These are phyloP conservation scores for Argopecten irradians DNA, from an alignment of 1,140 invertebrate genomes.

Conservation along the genomic window DNA sequence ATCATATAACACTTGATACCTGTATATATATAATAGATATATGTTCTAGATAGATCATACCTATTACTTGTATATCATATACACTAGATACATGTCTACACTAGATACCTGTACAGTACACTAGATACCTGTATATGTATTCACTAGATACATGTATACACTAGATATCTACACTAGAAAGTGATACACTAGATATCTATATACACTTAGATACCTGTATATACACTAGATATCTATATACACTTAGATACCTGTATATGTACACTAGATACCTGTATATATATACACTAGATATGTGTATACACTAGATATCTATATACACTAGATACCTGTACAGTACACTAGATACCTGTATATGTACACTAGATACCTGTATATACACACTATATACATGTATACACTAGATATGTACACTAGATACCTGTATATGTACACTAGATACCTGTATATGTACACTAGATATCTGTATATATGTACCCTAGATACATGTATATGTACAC, in stretches of 20 bases:
- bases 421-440: not conserved
- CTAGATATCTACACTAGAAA: not conserved
- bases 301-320: not conserved
- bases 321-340: not conserved
- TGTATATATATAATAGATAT: not conserved
- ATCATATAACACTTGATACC: too few species aligned
- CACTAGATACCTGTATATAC: not conserved
- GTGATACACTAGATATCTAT: not conserved
- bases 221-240: not conserved
- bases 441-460: too few species aligned
- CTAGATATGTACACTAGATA: not conserved
- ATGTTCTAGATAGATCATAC: not conserved
- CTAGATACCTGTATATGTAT: not conserved
- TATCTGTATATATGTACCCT: too few species aligned
- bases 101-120: not conserved
- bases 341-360: not conserved
- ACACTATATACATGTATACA: not conserved
- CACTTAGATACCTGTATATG: not conserved
- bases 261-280: not conserved
- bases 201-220: not conserved
- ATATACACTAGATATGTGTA: not conserved
- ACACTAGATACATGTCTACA: not conserved
- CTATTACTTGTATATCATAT: not conserved
- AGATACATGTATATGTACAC: too few species aligned
- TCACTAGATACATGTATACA: not conserved